These are phyloP conservation scores for Bolinopsis microptera DNA, from an alignment of 37 sponge, comb jelly and placozoan genomes.

Conservation along the genomic window DNA sequence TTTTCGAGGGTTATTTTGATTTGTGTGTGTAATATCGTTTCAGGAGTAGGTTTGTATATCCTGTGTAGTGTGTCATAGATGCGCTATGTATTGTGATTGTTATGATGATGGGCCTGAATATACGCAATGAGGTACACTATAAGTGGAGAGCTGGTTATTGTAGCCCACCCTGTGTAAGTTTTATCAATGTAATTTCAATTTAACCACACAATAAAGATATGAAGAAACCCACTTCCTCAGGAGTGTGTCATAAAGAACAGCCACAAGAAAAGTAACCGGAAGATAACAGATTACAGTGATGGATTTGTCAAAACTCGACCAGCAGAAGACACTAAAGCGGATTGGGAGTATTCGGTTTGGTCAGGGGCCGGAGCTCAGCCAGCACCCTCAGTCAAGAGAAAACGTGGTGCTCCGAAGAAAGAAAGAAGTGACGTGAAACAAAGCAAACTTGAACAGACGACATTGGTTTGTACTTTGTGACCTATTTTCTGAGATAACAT, in stretches of 20 bases:
- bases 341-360: slow-evolving; percentile 39
- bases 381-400: background rate
- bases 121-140: no score
- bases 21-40: no score
- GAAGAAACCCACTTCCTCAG: background rate
- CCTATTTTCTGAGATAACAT: background rate
- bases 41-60: no score
- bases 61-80: no score
- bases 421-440: slow-evolving; percentile 1
- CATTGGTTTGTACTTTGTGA: slow-evolving; percentile 1
- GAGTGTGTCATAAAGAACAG: slow-evolving; percentile 17
- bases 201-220: no score
- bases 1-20: no score
- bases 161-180: no score
- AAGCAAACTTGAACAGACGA: slow-evolving; percentile 31
- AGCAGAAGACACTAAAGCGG: background rate
- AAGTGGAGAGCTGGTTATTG: no score
- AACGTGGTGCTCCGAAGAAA: slow-evolving; percentile 48
- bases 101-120: no score
- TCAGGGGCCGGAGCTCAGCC: slow-evolving; percentile 3
- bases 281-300: slow-evolving; percentile 46
- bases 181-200: no score
- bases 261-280: background rate
- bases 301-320: slow-evolving; percentile 45
- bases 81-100: no score